Evolutionary conservation across 92 coral and sea anemone genomes (phyloP).

Genomic region (Scolanthus callimorphus): DNA sequence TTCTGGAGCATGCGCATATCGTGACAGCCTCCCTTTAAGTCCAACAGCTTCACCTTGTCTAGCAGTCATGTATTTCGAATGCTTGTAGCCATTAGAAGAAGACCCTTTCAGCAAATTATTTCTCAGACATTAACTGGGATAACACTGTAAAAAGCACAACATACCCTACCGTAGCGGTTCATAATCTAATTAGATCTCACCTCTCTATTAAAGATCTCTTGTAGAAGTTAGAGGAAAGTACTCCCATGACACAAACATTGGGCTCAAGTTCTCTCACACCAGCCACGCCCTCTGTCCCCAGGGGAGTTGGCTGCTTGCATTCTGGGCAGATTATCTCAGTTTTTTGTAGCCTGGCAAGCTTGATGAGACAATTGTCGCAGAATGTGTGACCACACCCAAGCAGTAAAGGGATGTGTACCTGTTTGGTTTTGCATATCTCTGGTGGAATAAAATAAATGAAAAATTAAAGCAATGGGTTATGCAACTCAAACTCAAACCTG

Average conservation of each 20-base stretch:
- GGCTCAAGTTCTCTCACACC: constrained; percentile 63
- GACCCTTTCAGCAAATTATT: no score
- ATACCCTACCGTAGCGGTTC: no score
- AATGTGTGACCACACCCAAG: constrained; percentile 91
- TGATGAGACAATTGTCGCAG: constrained; percentile 81
- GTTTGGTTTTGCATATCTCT: constrained; percentile 60
- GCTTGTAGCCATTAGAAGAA: no score
- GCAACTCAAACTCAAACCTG: no score
- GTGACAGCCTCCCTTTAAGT: no score
- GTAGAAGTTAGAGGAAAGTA: constrained; percentile 55
- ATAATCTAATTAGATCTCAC: no score
- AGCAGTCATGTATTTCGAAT: no score
- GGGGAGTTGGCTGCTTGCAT: constrained; percentile 52
- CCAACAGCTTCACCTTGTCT: no score
- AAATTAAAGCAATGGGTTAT: no score
- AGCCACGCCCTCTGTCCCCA: constrained; percentile 61
- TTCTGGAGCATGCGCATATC: no score
- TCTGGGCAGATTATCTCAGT: constrained; percentile 71
- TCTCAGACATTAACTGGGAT: no score
- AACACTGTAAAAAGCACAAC: no score
- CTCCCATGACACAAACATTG: constrained; percentile 75
- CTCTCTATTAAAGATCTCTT: constrained; percentile 60
- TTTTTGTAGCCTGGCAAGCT: constrained; percentile 64
- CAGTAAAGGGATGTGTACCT: constrained; percentile 66
- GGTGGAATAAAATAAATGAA: not conserved